Evolutionary conservation across 2,797 vertebrate species (phyloP).

Genomic region (Steatocranus sp.): DNA sequence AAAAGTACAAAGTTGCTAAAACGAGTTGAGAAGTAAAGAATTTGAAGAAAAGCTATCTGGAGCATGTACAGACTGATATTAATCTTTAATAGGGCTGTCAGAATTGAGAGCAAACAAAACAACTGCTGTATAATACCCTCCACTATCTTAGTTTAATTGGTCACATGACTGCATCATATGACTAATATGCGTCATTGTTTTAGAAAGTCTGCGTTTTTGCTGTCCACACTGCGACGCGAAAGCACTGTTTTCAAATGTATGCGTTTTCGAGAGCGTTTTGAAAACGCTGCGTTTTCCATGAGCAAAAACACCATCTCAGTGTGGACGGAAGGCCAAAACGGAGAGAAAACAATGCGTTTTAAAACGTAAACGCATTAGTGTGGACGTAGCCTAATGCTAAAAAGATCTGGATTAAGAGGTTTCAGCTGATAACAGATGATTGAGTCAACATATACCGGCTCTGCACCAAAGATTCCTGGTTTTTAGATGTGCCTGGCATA

Average conservation of each 20-base stretch:
- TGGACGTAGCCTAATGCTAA: background rate
- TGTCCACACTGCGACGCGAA: accelerated
- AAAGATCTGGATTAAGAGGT: background rate
- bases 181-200: background rate
- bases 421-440: background rate
- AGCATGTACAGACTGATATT: background rate
- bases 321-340: accelerated
- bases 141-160: background rate
- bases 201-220: accelerated
- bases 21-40: background rate
- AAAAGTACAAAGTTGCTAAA: background rate
- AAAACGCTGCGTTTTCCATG: background rate
- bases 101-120: accelerated
- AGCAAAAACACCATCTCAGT: background rate
- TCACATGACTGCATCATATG: background rate
- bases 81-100: background rate
- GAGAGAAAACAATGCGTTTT: background rate
- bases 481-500: background rate
- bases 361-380: background rate
- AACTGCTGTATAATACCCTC: background rate
- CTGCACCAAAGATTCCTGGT: background rate
- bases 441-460: background rate
- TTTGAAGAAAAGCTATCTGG: background rate
- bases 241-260: background rate
- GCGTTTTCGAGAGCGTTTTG: background rate